phyloP scores from a whole-genome alignment of 2,113 vertebrate genomes.

The Mobula birostris region DNA sequence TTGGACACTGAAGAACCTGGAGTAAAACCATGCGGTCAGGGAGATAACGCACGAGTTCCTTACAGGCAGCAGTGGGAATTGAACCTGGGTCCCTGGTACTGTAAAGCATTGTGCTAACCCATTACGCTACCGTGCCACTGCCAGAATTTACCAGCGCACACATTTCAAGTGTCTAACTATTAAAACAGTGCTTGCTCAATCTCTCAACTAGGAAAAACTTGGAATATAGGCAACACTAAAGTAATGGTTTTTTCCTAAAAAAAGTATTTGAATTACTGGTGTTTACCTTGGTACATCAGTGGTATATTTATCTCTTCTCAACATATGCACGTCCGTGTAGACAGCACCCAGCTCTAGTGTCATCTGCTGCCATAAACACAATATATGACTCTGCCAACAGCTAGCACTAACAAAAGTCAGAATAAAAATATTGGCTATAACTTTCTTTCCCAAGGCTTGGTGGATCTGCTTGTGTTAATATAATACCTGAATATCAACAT shows the following conservation, averaged over 20 bases:
- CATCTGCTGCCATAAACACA: constrained; percentile 5
- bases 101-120: no score
- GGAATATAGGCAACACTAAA: not conserved
- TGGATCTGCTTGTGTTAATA: not conserved
- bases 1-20: no score
- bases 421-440: not conserved
- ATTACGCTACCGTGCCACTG: no score
- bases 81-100: no score
- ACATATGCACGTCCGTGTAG: not conserved
- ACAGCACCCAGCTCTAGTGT: not conserved
- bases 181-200: not conserved
- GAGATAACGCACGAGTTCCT: no score
- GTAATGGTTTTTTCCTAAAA: not conserved
- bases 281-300: not conserved
- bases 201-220: not conserved
- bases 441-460: not conserved
- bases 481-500: constrained; percentile 17
- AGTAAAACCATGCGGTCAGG: no score
- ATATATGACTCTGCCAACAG: not conserved
- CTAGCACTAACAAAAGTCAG: not conserved
- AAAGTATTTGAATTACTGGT: not conserved
- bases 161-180: not conserved
- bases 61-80: no score
- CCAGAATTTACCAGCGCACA: no score
- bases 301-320: not conserved